Conservation (phyloP, 2,113 vertebrate species). For the Morphnarchus princeps region DNA sequence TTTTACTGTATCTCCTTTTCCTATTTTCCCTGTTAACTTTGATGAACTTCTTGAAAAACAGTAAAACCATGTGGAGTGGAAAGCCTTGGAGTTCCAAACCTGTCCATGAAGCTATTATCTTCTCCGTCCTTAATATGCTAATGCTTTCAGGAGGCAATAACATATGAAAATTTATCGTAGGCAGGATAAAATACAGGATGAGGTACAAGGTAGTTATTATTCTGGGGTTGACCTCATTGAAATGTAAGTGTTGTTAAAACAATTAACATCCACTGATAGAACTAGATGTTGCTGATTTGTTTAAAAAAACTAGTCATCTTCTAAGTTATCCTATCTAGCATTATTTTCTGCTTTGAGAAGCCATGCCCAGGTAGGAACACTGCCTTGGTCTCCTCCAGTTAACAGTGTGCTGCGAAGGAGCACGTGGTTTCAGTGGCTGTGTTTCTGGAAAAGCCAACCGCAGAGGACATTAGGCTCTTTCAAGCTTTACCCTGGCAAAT, state of each 20-base stretch:
- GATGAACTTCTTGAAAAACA: background rate
- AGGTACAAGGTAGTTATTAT: background rate
- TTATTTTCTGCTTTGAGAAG: background rate
- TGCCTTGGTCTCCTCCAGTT: background rate
- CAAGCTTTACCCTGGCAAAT: background rate
- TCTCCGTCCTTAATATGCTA: background rate
- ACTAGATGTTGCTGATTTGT: background rate
- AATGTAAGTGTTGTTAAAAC: background rate
- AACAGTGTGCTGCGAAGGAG: background rate
- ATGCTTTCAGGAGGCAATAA: background rate
- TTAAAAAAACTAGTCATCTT: background rate
- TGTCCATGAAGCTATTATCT: background rate
- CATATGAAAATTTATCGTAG: background rate
- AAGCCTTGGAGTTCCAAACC: background rate
- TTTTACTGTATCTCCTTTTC: background rate
- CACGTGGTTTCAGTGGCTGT: background rate
- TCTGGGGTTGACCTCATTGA: background rate
- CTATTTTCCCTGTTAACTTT: background rate
- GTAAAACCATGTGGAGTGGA: background rate
- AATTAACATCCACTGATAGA: background rate
- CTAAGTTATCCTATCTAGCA: background rate
- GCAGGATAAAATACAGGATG: background rate
- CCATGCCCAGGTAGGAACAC: background rate
- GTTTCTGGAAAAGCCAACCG: background rate
- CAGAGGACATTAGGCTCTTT: background rate